Percentiles rank a stretch among this genome's conserved stretches.
Conservation (phyloP, 2,888 invertebrate species). For the Tinea trinotella region DNA sequence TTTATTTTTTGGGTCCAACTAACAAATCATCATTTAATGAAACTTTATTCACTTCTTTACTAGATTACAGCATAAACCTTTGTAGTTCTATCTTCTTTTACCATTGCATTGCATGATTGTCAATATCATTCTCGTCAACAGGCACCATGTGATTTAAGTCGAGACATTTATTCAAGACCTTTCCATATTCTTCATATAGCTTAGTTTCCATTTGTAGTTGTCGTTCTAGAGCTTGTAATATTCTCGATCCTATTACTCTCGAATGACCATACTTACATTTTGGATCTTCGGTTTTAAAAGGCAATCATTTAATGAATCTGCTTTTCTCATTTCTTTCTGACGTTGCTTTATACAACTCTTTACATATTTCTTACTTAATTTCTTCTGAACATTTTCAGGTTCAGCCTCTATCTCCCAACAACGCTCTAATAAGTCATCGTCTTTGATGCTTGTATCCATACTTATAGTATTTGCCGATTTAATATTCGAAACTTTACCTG, state of each 20-base stretch:
- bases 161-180: constrained; percentile 23
- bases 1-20: constrained; percentile 19
- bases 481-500: constrained; percentile 19
- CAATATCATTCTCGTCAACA: neutral
- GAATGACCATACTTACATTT: constrained; percentile 23
- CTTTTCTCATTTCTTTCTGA: constrained; percentile 23
- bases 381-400: constrained; percentile 22
- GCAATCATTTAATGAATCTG: constrained; percentile 23
- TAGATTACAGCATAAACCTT: constrained; percentile 18
- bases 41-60: constrained; percentile 20
- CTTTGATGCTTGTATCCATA: constrained; percentile 23
- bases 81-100: constrained; percentile 18
- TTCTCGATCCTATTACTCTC: constrained; percentile 24
- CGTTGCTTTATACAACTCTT: constrained; percentile 23
- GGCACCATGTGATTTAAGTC: constrained; percentile 21
- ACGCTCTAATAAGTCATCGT: constrained; percentile 24
- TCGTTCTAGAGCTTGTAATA: constrained; percentile 23
- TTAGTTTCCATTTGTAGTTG: constrained; percentile 22
- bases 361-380: constrained; percentile 21
- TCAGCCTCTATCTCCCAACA: constrained; percentile 26
- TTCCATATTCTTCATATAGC: constrained; percentile 23
- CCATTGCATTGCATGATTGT: constrained; percentile 16
- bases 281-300: constrained; percentile 22
- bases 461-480: constrained; percentile 1
- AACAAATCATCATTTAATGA: constrained; percentile 20